These are phyloP conservation scores for Abrostola tripartita DNA, from an alignment of 2,888 invertebrate genomes.

Conservation along the genomic window DNA sequence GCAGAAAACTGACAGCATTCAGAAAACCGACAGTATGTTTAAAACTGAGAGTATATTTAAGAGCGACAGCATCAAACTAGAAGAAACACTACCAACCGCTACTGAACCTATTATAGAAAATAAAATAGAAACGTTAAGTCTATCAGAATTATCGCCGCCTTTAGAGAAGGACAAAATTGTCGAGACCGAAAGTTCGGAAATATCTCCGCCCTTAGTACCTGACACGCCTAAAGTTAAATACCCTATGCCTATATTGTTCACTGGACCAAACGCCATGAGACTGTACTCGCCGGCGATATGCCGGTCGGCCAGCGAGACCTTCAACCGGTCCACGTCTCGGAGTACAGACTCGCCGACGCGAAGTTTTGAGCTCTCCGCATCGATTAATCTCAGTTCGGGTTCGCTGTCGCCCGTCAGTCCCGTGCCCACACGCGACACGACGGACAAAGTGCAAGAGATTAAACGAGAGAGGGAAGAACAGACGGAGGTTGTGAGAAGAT, in stretches of 20 bases:
- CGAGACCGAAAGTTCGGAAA: constrained; percentile 59
- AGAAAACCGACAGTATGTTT: constrained; percentile 14
- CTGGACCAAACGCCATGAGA: constrained; percentile 67
- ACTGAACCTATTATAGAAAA: constrained; percentile 54
- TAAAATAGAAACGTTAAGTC: constrained; percentile 68
- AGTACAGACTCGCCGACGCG: constrained; percentile 68
- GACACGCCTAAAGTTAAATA: constrained; percentile 62
- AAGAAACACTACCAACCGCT: constrained; percentile 7
- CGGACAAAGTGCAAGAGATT: constrained; percentile 92
- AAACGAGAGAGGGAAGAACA: constrained; percentile 94
- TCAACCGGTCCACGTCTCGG: constrained; percentile 68
- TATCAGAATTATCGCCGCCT: constrained; percentile 76
- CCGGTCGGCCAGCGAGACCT: constrained; percentile 82
- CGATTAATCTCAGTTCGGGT: constrained; percentile 69
- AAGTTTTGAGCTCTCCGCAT: constrained; percentile 67
- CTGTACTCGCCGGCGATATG: constrained; percentile 82
- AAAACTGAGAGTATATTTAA: constrained; percentile 30
- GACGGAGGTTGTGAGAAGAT: constrained; percentile 94
- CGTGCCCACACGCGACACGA: constrained; percentile 81
- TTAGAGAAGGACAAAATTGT: constrained; percentile 61
- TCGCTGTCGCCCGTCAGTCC: constrained; percentile 76
- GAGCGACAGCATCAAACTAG: constrained; percentile 50
- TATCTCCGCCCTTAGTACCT: constrained; percentile 73
- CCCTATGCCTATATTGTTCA: constrained; percentile 48
- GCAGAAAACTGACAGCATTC: constrained; percentile 33